A percentile compares a stretch with the other conserved stretches of the same genome.
These are phyloP conservation scores for Hypotaenidia okinawae DNA, from an alignment of 2,797 vertebrate species.

Conservation along the genomic window DNA sequence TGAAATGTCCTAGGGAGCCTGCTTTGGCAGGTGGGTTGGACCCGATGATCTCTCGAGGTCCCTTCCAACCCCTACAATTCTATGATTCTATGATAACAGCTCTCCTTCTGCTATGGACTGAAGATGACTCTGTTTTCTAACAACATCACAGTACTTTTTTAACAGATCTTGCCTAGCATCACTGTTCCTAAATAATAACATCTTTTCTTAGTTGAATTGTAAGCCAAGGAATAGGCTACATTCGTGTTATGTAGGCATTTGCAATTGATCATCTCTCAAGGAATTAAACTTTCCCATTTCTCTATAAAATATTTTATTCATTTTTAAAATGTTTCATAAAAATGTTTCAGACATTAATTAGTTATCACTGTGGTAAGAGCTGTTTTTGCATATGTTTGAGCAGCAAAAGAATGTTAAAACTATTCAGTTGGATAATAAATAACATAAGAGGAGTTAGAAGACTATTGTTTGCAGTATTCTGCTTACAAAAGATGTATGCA, in stretches of 20 bases:
- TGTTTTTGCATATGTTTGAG: not conserved
- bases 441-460: not conserved
- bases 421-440: not conserved
- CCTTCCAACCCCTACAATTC: no score
- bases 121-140: slow-evolving; percentile 45
- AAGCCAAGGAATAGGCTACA: not conserved
- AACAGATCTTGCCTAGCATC: not conserved
- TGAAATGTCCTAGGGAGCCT: no score
- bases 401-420: not conserved
- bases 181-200: slow-evolving; percentile 8
- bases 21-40: no score
- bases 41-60: no score
- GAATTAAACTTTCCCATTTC: not conserved
- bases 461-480: not conserved
- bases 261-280: not conserved
- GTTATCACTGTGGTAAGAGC: not conserved
- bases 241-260: slow-evolving; percentile 4
- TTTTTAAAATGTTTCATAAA: not conserved
- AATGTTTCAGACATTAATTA: not conserved
- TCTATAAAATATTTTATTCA: not conserved
- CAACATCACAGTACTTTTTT: not conserved
- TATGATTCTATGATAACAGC: no score
- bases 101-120: not conserved
- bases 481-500: not conserved
- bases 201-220: not conserved